A percentile compares a stretch with the other conserved stretches of the same genome.
Conservation (phyloP, 2,888 invertebrate genomes). For the Limnephilus lunatus region DNA sequence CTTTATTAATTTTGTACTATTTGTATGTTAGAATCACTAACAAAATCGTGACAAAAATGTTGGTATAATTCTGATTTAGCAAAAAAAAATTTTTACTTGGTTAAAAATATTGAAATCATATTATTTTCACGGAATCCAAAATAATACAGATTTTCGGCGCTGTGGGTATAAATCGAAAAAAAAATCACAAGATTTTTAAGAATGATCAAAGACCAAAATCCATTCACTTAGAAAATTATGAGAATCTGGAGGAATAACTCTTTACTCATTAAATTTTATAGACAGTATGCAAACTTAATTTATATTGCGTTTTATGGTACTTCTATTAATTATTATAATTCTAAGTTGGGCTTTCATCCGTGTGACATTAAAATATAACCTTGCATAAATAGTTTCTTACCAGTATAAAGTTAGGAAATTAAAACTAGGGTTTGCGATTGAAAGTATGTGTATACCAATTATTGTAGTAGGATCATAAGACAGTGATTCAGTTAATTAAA, state of each 20-base stretch:
- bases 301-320: not conserved
- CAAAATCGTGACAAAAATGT: too few relatives aligned
- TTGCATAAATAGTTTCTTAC: not conserved
- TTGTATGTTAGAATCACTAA: too few relatives aligned
- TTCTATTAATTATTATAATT: not conserved
- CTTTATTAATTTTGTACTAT: too few relatives aligned
- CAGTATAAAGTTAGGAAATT: not conserved
- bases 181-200: not conserved
- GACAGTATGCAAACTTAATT: not conserved
- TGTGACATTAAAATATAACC: not conserved
- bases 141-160: not conserved
- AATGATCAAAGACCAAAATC: not conserved
- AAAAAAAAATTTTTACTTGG: too few relatives aligned
- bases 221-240: not conserved
- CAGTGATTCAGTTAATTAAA: not conserved
- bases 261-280: too few relatives aligned
- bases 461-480: not conserved
- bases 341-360: not conserved
- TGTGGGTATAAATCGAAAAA: not conserved
- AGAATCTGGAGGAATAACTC: not conserved
- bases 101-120: too few relatives aligned
- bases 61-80: too few relatives aligned
- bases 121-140: too few relatives aligned
- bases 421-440: not conserved
- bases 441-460: not conserved